Conservation (phyloP, 2,797 vertebrate genomes). For the Schizopygopsis pylzovi region DNA sequence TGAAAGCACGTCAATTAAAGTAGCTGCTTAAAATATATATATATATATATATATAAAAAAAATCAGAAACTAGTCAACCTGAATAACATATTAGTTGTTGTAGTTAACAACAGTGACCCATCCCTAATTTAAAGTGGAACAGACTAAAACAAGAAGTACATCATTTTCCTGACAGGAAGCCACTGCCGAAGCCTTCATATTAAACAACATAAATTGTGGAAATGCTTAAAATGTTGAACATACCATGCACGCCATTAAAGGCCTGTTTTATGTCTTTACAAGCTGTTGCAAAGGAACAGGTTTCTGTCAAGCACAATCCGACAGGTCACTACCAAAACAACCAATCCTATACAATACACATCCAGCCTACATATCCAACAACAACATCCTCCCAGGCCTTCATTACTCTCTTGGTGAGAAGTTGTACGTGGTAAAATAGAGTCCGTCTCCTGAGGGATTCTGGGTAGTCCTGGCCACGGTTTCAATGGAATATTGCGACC, state of each 20-base stretch:
- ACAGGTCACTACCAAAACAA: background rate
- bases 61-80: background rate
- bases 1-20: background rate
- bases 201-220: slow-evolving; percentile 19
- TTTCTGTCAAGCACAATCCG: background rate
- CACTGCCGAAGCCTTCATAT: background rate
- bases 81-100: background rate
- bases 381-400: slow-evolving; percentile 8
- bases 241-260: background rate
- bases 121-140: background rate
- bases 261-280: slow-evolving; percentile 12
- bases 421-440: slow-evolving; percentile 18
- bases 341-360: background rate
- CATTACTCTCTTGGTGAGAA: slow-evolving; percentile 6
- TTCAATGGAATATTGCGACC: slow-evolving; percentile 45
- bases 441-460: slow-evolving; percentile 5
- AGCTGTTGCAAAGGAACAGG: slow-evolving; percentile 5
- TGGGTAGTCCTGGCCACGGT: slow-evolving; percentile 20
- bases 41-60: background rate
- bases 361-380: background rate
- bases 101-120: background rate
- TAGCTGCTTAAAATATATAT: background rate
- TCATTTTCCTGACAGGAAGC: background rate
- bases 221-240: background rate
- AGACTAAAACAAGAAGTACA: background rate